Percentiles rank a stretch among this genome's conserved stretches.
phyloP scores from a whole-genome alignment of 2,797 vertebrate species.

The Poecilia wingei region DNA sequence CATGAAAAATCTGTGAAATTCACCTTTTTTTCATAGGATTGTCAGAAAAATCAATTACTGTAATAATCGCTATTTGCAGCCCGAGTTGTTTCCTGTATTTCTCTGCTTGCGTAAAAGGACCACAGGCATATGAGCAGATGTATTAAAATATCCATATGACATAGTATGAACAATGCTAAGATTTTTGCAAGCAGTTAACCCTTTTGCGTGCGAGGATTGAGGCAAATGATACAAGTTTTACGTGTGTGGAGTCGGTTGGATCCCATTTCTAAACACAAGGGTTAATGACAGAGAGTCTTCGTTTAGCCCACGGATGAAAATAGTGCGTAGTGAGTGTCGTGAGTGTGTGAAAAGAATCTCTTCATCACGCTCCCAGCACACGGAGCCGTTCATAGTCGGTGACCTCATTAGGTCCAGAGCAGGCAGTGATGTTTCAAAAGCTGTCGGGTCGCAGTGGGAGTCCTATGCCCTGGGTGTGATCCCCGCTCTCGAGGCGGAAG shows the following conservation, averaged over 20 bases:
- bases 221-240: too few relatives aligned
- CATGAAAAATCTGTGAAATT: too few relatives aligned
- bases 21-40: background rate
- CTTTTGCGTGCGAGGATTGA: too few relatives aligned
- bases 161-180: background rate
- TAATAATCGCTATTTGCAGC: too few relatives aligned
- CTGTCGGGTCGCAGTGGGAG: constrained; percentile 55
- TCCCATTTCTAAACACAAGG: too few relatives aligned
- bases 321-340: background rate
- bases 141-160: background rate
- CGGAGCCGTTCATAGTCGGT: background rate
- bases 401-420: constrained; percentile 65
- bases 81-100: background rate
- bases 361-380: background rate
- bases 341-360: background rate
- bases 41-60: background rate
- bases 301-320: background rate
- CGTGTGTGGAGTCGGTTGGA: too few relatives aligned
- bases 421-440: constrained; percentile 66
- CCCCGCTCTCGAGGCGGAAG: constrained; percentile 51
- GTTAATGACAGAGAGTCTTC: too few relatives aligned
- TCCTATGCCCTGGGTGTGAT: constrained; percentile 56
- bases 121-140: background rate
- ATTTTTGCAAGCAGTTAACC: too few relatives aligned
- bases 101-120: background rate